These are phyloP conservation scores for Tiliacea aurago DNA, from an alignment of 2,888 invertebrate species.

Conservation along the genomic window DNA sequence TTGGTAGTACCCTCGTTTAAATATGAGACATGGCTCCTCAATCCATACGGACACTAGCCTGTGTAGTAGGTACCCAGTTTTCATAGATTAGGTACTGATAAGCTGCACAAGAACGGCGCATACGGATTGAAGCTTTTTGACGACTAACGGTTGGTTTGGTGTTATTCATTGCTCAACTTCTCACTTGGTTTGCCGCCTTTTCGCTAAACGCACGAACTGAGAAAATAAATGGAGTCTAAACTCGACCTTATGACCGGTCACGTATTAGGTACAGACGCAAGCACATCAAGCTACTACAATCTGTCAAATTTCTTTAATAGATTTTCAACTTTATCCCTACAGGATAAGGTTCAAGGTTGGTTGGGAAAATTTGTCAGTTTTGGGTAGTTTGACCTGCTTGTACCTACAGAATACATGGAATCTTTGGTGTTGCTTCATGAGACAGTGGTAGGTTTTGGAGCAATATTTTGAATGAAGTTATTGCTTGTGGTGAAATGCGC, in stretches of 20 bases:
- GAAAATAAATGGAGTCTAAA: slow-evolving; percentile 32
- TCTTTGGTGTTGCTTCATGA: too few species aligned
- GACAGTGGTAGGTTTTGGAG: neutral
- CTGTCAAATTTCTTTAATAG: too few species aligned
- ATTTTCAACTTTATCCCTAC: too few species aligned
- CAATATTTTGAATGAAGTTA: neutral
- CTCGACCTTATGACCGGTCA: slow-evolving; percentile 5
- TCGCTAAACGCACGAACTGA: slow-evolving; percentile 41
- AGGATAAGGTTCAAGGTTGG: too few species aligned
- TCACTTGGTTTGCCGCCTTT: slow-evolving; percentile 10
- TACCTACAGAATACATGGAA: neutral
- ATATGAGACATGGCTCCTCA: too few species aligned
- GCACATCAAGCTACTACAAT: too few species aligned
- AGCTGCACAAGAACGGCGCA: neutral
- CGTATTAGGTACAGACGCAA: neutral
- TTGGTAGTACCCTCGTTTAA: too few species aligned
- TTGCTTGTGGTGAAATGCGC: neutral
- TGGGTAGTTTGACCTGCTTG: too few species aligned
- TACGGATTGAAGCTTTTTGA: neutral
- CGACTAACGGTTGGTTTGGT: neutral
- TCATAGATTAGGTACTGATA: neutral
- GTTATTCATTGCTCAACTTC: slow-evolving; percentile 23
- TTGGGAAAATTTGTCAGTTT: too few species aligned
- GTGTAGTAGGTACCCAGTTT: neutral
- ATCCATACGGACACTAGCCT: too few species aligned